phyloP scores from a whole-genome alignment of 2,888 invertebrate species.

The Morpho achilles region DNA sequence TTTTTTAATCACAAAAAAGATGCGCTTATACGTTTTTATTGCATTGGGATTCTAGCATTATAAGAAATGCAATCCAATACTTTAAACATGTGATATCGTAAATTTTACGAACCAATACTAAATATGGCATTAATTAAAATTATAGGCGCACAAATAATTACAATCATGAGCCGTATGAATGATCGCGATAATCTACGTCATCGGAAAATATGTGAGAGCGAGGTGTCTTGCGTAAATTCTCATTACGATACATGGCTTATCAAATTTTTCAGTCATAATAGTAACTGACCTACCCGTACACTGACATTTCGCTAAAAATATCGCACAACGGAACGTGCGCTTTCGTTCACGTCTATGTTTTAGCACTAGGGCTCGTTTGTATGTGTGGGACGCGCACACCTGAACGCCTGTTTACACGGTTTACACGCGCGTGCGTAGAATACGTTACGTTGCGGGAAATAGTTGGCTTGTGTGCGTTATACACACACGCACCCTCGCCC shows the following conservation, averaged over 20 bases:
- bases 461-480: slow-evolving; percentile 45
- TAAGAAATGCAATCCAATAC: no score
- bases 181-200: slow-evolving; percentile 7
- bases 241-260: slow-evolving; percentile 30
- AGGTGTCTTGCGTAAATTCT: slow-evolving; percentile 28
- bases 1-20: no score
- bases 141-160: slow-evolving; percentile 3
- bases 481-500: slow-evolving; percentile 52
- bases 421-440: slow-evolving; percentile 35
- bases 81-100: no score
- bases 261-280: slow-evolving; percentile 53
- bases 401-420: not conserved
- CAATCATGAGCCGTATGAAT: slow-evolving; percentile 5
- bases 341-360: slow-evolving; percentile 62
- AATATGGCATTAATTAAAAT: not conserved
- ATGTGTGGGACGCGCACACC: slow-evolving; percentile 28
- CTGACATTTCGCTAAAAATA: slow-evolving; percentile 68
- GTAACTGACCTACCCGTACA: slow-evolving; percentile 73
- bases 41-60: no score
- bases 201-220: slow-evolving; percentile 8
- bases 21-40: no score
- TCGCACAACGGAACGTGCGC: slow-evolving; percentile 51
- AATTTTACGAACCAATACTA: no score
- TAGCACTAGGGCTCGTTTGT: slow-evolving; percentile 40
- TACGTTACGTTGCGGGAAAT: slow-evolving; percentile 45